Percentiles rank a stretch among this genome's conserved stretches.
These are phyloP conservation scores for Rhinichthys osculus DNA, from an alignment of 2,797 vertebrate genomes.

Conservation along the genomic window DNA sequence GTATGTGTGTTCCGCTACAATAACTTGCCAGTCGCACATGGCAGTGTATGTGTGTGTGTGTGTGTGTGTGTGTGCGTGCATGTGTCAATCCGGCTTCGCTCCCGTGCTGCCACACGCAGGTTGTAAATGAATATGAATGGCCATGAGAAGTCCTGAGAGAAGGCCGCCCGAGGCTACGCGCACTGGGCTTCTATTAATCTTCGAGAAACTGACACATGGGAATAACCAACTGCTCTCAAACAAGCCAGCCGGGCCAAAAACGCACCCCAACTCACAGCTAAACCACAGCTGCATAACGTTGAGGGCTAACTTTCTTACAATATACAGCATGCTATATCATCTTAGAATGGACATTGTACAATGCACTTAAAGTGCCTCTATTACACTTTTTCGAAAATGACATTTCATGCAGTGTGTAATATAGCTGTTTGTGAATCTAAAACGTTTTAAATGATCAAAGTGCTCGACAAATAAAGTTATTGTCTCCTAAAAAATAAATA, in stretches of 20 bases:
- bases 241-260: conserved; percentile 3
- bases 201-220: conserved; percentile 55
- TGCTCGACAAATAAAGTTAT: background rate
- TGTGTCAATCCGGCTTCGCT: conserved; percentile 46
- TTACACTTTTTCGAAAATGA: background rate
- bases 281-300: background rate
- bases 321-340: background rate
- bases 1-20: conserved; percentile 41
- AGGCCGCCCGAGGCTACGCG: conserved; percentile 44
- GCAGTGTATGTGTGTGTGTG: conserved; percentile 12
- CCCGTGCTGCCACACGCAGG: conserved; percentile 53
- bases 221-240: conserved; percentile 57
- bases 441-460: background rate
- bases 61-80: conserved; percentile 16
- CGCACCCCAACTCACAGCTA: background rate
- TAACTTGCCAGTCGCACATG: conserved; percentile 34
- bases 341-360: background rate
- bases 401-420: background rate
- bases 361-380: background rate
- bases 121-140: conserved; percentile 59
- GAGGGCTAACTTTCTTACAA: background rate
- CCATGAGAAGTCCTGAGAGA: conserved; percentile 43
- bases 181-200: conserved; percentile 60
- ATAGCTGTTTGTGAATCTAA: background rate
- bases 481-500: background rate